phyloP scores from a whole-genome alignment of 2,797 vertebrate genomes.

The Tokudaia muenninki region DNA sequence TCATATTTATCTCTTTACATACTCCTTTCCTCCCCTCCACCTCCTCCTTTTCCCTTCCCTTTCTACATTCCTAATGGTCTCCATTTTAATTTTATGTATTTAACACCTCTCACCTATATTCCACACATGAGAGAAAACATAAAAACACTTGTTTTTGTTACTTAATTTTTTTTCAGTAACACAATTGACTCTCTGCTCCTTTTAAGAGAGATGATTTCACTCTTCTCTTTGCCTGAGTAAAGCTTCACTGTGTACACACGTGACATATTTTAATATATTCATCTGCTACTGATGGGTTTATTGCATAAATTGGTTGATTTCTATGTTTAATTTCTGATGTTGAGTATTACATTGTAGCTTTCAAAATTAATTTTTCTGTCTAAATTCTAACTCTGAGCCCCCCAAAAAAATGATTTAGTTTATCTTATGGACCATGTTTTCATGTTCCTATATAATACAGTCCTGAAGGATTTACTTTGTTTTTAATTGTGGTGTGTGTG shows the following conservation, averaged over 20 bases:
- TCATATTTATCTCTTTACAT: neutral
- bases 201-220: neutral
- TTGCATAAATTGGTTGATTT: neutral
- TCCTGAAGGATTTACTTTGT: neutral
- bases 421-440: neutral
- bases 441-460: neutral
- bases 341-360: neutral
- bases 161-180: neutral
- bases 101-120: neutral
- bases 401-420: neutral
- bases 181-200: neutral
- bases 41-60: neutral
- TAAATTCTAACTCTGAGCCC: conserved; percentile 1
- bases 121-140: neutral
- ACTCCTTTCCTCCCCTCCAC: neutral
- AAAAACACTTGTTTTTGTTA: neutral
- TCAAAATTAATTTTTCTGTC: conserved; percentile 42
- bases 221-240: neutral
- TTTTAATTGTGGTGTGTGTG: too few species aligned
- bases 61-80: neutral
- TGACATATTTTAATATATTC: neutral
- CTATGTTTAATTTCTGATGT: neutral
- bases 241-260: neutral
- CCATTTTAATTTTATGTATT: neutral
- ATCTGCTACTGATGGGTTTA: neutral